Conservation (phyloP, 2,888 invertebrate species). For the Laspeyria flexula region DNA sequence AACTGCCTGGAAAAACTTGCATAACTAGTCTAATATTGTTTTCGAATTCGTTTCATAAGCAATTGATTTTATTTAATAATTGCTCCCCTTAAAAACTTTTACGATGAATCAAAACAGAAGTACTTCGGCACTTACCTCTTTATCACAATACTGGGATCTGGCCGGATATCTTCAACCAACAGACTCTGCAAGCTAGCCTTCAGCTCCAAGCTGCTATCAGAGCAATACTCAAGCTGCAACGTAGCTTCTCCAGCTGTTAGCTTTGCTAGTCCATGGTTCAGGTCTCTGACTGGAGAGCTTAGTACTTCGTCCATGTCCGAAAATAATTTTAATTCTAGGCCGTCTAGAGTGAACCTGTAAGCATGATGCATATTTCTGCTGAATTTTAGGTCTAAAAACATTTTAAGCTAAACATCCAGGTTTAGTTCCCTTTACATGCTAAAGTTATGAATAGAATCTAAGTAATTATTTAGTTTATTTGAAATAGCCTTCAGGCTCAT, state of each 20-base stretch:
- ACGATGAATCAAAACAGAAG: neutral
- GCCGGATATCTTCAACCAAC: constrained; percentile 90
- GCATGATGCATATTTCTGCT: no score
- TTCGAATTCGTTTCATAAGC: no score
- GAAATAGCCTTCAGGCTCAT: no score
- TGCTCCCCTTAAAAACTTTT: no score
- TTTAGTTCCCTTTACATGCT: no score
- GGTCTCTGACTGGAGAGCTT: constrained; percentile 90
- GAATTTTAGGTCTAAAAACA: no score
- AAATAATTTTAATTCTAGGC: constrained; percentile 89
- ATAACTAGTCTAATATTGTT: no score
- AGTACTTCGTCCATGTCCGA: constrained; percentile 91
- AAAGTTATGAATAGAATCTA: no score
- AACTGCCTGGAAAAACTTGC: no score
- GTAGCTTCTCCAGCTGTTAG: constrained; percentile 89
- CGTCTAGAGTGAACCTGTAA: constrained; percentile 87
- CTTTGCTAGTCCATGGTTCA: constrained; percentile 90
- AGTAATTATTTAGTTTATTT: no score
- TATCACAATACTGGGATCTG: constrained; percentile 87
- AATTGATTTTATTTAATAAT: no score
- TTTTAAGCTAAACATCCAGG: no score
- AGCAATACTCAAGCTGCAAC: constrained; percentile 87
- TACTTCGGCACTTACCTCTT: constrained; percentile 77
- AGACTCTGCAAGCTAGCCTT: constrained; percentile 90
- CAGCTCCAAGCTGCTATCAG: constrained; percentile 89